phyloP scores from a whole-genome alignment of 2,888 invertebrate genomes.

The Cartodere bifasciata region DNA sequence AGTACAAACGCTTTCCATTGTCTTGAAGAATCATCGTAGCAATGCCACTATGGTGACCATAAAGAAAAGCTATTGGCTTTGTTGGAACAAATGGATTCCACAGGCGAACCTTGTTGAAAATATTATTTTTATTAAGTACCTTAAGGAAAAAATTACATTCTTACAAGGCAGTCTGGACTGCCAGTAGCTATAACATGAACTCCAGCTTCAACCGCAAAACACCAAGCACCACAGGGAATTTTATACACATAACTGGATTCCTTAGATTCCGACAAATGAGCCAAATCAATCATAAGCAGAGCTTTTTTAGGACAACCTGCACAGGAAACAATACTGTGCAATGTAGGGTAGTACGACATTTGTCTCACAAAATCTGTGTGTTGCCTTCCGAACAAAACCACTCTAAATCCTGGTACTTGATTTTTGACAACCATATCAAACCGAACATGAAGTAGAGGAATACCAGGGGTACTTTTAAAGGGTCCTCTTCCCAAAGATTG shows the following conservation, averaged over 20 bases:
- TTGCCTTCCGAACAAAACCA: conserved; percentile 16
- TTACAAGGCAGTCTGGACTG: conserved; percentile 48
- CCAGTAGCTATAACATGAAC: conserved; percentile 52
- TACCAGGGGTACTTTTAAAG: conserved; percentile 54
- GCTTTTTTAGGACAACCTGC: conserved; percentile 33
- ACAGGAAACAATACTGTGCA: conserved; percentile 56
- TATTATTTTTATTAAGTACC: too few species aligned
- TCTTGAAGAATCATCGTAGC: conserved; percentile 53
- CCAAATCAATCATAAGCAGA: conserved; percentile 50
- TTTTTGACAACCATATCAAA: conserved; percentile 36
- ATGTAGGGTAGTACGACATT: conserved; percentile 51
- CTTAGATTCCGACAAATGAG: conserved; percentile 41
- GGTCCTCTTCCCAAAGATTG: conserved; percentile 51
- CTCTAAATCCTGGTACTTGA: conserved; percentile 20
- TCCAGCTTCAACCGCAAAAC: conserved; percentile 48
- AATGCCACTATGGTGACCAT: conserved; percentile 59
- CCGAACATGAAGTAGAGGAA: conserved; percentile 43
- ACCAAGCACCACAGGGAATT: conserved; percentile 47
- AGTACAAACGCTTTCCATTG: conserved; percentile 51
- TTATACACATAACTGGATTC: conserved; percentile 45
- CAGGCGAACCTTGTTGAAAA: conserved; percentile 46
- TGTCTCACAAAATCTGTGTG: conserved; percentile 40
- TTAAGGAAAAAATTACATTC: too few species aligned
- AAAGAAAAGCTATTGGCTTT: conserved; percentile 47
- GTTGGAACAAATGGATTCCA: conserved; percentile 72